phyloP scores from a whole-genome alignment of 2,797 vertebrate species.

The Poeciliopsis paucimaculata region DNA sequence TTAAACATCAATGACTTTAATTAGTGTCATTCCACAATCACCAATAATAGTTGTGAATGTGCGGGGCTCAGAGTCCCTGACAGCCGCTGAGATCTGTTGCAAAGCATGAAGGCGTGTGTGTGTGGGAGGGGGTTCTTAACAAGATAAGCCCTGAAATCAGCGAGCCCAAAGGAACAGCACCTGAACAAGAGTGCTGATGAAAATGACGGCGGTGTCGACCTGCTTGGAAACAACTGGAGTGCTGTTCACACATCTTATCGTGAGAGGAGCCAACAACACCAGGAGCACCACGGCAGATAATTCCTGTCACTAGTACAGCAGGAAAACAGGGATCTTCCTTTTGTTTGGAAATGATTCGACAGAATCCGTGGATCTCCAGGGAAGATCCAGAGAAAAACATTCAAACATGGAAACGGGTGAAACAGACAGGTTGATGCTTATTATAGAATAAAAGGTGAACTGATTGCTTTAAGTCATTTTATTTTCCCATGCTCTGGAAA shows the following conservation, averaged over 20 bases:
- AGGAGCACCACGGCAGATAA: slow-evolving; percentile 51
- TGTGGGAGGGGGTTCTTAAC: slow-evolving; percentile 64
- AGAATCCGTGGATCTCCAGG: slow-evolving; percentile 48
- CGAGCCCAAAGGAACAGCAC: slow-evolving; percentile 62
- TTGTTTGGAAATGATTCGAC: slow-evolving; percentile 65
- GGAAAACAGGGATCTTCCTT: slow-evolving; percentile 55
- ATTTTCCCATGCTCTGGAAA: neutral
- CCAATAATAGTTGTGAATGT: slow-evolving; percentile 48
- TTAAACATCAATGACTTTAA: slow-evolving; percentile 76
- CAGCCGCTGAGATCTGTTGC: slow-evolving; percentile 41
- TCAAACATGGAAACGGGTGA: slow-evolving; percentile 42
- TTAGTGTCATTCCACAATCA: slow-evolving; percentile 71
- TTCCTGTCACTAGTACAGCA: slow-evolving; percentile 47
- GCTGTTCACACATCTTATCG: slow-evolving; percentile 57
- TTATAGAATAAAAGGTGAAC: slow-evolving; percentile 6
- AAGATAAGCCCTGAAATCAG: slow-evolving; percentile 74
- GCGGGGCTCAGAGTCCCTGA: slow-evolving; percentile 29
- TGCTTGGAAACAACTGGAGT: slow-evolving; percentile 61
- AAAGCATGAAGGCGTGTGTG: neutral
- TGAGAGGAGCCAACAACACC: slow-evolving; percentile 57
- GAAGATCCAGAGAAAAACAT: slow-evolving; percentile 16
- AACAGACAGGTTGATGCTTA: slow-evolving; percentile 39
- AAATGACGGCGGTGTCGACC: slow-evolving; percentile 64
- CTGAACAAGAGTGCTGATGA: slow-evolving; percentile 79
- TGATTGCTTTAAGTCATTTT: slow-evolving; percentile 5